These are phyloP conservation scores for Smutsia gigantea DNA, from an alignment of 2,797 vertebrate genomes.

Conservation along the genomic window DNA sequence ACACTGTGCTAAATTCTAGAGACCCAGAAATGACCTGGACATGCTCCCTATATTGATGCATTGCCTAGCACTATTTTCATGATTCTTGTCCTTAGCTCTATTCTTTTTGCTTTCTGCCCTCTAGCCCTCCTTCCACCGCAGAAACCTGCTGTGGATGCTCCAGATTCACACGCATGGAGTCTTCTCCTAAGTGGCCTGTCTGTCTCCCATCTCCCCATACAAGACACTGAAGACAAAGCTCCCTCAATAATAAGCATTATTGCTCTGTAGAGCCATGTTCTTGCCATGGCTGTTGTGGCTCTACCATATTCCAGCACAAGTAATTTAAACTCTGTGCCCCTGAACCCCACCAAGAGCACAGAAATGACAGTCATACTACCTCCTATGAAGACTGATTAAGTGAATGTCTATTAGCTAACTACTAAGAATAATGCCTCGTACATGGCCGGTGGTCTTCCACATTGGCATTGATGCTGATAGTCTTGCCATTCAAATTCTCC, in stretches of 20 bases:
- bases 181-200: neutral
- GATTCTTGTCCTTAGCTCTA: neutral
- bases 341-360: neutral
- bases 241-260: neutral
- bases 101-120: neutral
- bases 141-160: neutral
- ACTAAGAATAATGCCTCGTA: neutral
- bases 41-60: accelerated
- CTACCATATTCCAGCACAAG: neutral
- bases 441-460: too few species aligned
- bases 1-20: neutral
- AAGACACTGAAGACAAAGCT: neutral
- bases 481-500: neutral
- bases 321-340: neutral
- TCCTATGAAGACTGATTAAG: neutral
- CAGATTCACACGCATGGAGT: neutral
- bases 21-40: neutral
- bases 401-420: neutral
- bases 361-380: too few species aligned
- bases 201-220: neutral
- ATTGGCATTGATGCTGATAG: neutral
- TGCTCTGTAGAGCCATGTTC: neutral
- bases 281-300: neutral
- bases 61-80: neutral
- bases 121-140: neutral